Evolutionary conservation across 2,113 vertebrate species (phyloP), one percentile per base, ranked within the genome.

Genomic region (Halcyon malimbica): DNA sequence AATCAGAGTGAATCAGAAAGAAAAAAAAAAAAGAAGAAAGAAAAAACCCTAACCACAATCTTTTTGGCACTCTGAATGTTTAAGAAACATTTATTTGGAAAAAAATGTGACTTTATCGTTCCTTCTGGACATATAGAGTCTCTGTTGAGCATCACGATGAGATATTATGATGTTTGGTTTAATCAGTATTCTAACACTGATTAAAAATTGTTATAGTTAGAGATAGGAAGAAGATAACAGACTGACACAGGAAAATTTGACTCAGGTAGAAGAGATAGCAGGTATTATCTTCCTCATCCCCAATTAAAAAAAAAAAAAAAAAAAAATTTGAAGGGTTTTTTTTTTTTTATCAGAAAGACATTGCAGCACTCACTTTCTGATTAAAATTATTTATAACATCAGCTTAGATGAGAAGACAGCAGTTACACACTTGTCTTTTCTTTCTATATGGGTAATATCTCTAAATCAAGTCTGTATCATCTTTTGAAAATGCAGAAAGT

Each of bases 271-370:
- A 71, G 12, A 74, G 11, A 56, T 5, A 5, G 13, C 12, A 60
- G 9, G 2, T 63, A 81, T 79, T 76, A 6, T 51, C 5, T 76
- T 60, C 5, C 8, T 26, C 2, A 2, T 39, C 3, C 9, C 5
- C 3, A 56, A 1, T 21, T 11, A 37, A 78, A 76, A 0, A 3
- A 11, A 1, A 0, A 0, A 3, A 11, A 1, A 0, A 4, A 6
- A 1, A 51, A 31, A 56, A 69, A 31, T 64, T 28, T 53, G 25
- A 53, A 53, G 26, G 26, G 26, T 60, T 51, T 51, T 31, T 65
- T 65, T n/a, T 28, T 42, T 28, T n/a, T 80, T 67, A 23, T 51
- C 9, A 62, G 3, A 53, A 87, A 87, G 16, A 0, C 2, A 39
- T 74, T 91, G 87, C 48, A 80, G 18, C 9, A 11, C 4, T 46